Conservation (phyloP, 2,888 invertebrate genomes). For the Leistus spinibarbis region DNA sequence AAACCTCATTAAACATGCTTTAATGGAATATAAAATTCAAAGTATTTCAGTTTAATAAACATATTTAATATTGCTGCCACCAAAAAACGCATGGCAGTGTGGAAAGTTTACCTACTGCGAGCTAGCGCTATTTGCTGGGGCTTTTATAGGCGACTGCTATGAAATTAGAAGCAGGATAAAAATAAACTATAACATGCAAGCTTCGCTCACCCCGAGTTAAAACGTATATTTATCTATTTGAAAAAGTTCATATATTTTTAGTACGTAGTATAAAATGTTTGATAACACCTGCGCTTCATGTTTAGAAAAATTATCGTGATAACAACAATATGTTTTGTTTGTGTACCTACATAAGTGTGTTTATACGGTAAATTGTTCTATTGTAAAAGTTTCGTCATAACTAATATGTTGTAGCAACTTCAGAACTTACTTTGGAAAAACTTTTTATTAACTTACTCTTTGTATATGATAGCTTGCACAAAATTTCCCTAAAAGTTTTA, state of each 20-base stretch:
- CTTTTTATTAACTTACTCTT: conserved; percentile 22
- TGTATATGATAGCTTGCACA: conserved; percentile 5
- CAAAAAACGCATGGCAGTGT: too few species aligned
- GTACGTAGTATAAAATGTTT: background rate
- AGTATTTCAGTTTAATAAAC: too few species aligned
- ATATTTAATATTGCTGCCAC: too few species aligned
- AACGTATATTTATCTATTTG: too few species aligned
- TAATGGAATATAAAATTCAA: too few species aligned
- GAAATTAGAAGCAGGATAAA: too few species aligned
- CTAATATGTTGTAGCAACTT: conserved; percentile 16
- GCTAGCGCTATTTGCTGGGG: too few species aligned
- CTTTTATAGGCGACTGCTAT: too few species aligned
- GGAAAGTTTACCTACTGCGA: too few species aligned
- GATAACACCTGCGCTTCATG: background rate
- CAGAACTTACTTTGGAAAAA: conserved; percentile 12
- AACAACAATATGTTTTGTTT: background rate
- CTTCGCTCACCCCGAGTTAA: background rate
- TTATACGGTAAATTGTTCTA: background rate
- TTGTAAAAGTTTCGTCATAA: background rate
- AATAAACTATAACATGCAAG: background rate
- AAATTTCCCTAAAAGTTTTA: conserved; percentile 9
- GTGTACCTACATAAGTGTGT: too few species aligned
- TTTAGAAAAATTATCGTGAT: background rate
- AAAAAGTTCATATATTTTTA: background rate
- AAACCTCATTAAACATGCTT: too few species aligned